Conservation (phyloP, 1,140 invertebrate species). For the Papilio dardanus region DNA sequence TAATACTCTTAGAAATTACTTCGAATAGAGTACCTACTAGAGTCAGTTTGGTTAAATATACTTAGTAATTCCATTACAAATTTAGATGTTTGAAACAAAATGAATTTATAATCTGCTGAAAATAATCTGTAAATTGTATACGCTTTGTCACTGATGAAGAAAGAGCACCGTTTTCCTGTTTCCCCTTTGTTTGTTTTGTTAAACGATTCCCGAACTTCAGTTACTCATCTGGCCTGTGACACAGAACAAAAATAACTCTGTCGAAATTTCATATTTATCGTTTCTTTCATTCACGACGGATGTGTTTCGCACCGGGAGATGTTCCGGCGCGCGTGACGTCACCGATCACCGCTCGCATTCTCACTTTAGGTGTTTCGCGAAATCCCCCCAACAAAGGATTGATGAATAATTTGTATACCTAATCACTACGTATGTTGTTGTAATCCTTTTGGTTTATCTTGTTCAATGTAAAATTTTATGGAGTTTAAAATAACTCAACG, state of each 20-base stretch:
- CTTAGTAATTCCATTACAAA: neutral
- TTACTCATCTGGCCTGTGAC: slow-evolving; percentile 19
- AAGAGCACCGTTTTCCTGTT: slow-evolving; percentile 8
- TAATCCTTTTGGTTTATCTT: no score
- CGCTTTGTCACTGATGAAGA: neutral
- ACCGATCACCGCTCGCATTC: slow-evolving; percentile 19
- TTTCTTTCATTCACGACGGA: slow-evolving; percentile 25
- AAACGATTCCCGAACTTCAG: slow-evolving; percentile 30
- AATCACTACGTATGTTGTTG: neutral
- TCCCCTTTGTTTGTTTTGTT: slow-evolving; percentile 19
- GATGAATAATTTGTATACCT: neutral
- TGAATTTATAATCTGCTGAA: neutral
- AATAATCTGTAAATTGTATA: neutral
- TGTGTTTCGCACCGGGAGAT: slow-evolving; percentile 19
- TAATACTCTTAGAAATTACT: no score
- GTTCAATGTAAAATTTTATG: no score
- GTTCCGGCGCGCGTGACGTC: slow-evolving; percentile 32
- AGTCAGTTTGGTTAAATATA: neutral
- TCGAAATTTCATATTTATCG: slow-evolving; percentile 32
- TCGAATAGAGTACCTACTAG: neutral
- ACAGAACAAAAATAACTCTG: slow-evolving; percentile 15
- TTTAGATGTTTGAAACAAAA: slow-evolving; percentile 7
- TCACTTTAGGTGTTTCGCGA: slow-evolving; percentile 12
- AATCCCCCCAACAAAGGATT: slow-evolving; percentile 11
- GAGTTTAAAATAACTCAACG: no score